Evolutionary conservation across 2,797 vertebrate genomes (phyloP), one percentile per base, ranked within the genome.

Genomic region (Falco peregrinus): DNA sequence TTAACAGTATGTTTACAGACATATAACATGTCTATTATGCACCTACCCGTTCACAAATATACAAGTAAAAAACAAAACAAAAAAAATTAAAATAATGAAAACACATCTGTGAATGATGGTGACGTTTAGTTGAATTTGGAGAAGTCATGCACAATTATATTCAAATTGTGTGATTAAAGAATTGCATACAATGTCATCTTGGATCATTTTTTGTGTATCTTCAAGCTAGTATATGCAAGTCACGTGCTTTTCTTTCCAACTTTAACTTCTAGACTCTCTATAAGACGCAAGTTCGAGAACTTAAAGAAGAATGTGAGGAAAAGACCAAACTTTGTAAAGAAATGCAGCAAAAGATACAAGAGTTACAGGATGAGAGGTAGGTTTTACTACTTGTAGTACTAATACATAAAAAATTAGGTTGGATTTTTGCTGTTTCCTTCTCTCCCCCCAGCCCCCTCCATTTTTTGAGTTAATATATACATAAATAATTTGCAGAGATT

Each of bases 271-370:
- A 99, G 99, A 99, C 99, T 20, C 98, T 99, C 31, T 99, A 99
- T 97, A 99, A 99, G 98, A 99, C 99, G 0, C 99, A 99, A 97
- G 98, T 99, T 90, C 98, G 98, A 41, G 99, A 99, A 97, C 97
- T 99, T 95, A 99, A 99, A 94, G 99, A 99, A 80, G 99, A 99
- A 84, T 98, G 98, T 93, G 98, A 99, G 56, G 99, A 99, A 93
- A 99, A 98, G 97, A 98, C 97, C 54, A 99, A 99, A 94, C 97
- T 99, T 93, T 98, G 98, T 96, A 98, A 99, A 95, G 98, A 99
- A 67, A 92, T 98, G n/a, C 99, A 99, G 92, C 99, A 98, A 95
- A 99, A 98, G 91, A 98, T 99, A 86, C 98, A 98, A 61, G 98
- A 99, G 41, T 98, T 99, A 78, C 98, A 99, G 95, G 99, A 99